A percentile compares a stretch with the other conserved stretches of the same genome.
phyloP scores from a whole-genome alignment of 92 coral and sea anemone species.

The Zoanthus sociatus region DNA sequence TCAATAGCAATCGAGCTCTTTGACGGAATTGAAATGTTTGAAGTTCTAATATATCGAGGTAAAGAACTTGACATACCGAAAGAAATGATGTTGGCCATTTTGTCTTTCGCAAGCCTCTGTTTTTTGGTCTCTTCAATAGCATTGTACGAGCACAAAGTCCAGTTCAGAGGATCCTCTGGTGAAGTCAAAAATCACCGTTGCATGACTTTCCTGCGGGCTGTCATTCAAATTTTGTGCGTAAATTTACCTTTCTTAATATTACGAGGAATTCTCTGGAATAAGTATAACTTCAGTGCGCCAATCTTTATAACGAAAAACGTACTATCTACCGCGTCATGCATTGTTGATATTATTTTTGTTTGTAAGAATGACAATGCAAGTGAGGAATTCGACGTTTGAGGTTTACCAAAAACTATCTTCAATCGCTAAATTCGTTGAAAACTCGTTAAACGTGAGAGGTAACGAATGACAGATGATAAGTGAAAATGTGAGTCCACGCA shows the following conservation, averaged over 20 bases:
- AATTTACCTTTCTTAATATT: constrained; percentile 10
- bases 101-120: constrained; percentile 53
- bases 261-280: constrained; percentile 36
- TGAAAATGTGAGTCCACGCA: too few species aligned
- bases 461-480: too few species aligned
- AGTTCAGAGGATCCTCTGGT: neutral
- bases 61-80: neutral
- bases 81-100: constrained; percentile 34
- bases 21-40: neutral
- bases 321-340: constrained; percentile 37
- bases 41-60: constrained; percentile 52
- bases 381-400: constrained; percentile 34
- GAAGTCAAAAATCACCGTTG: constrained; percentile 24
- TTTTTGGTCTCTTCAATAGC: constrained; percentile 59
- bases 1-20: constrained; percentile 65
- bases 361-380: neutral
- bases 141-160: constrained; percentile 54
- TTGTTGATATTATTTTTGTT: constrained; percentile 32
- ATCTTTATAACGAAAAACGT: constrained; percentile 56
- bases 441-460: too few species aligned
- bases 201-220: neutral
- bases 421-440: too few species aligned
- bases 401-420: too few species aligned
- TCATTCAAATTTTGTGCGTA: constrained; percentile 35
- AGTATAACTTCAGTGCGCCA: constrained; percentile 46